Conservation (phyloP, 2,113 vertebrate genomes). For the Alaudala cheleensis region DNA sequence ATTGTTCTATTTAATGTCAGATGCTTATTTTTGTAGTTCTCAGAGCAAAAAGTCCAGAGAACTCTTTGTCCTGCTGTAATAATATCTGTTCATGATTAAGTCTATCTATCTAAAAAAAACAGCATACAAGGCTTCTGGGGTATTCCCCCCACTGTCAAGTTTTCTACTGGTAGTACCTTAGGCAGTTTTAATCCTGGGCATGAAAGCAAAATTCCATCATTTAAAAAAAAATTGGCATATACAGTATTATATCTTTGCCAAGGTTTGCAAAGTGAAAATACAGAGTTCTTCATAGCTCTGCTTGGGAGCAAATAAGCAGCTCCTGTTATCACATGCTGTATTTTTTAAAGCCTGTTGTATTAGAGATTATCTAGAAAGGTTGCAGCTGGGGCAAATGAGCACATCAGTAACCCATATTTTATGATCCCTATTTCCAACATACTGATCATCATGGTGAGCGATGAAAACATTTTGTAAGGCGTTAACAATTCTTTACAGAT, state of each 20-base stretch:
- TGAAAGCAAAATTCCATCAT: slow-evolving; percentile 41
- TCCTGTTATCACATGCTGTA: slow-evolving; percentile 13
- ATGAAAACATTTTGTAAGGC: neutral
- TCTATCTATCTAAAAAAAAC: neutral
- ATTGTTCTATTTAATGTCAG: neutral
- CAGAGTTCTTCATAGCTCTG: slow-evolving; percentile 34
- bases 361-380: slow-evolving; percentile 21
- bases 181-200: slow-evolving; percentile 24
- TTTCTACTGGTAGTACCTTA: slow-evolving; percentile 8
- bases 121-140: neutral
- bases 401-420: slow-evolving; percentile 8
- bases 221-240: slow-evolving; percentile 50
- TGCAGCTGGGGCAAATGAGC: slow-evolving; percentile 12
- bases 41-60: neutral
- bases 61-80: neutral
- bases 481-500: neutral
- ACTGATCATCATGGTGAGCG: neutral
- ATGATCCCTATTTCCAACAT: neutral
- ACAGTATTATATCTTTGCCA: slow-evolving; percentile 37
- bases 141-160: neutral
- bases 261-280: slow-evolving; percentile 55
- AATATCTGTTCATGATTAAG: neutral
- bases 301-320: slow-evolving; percentile 35
- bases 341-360: slow-evolving; percentile 39
- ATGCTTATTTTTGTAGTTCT: neutral